A percentile compares a stretch with the other conserved stretches of the same genome.
Evolutionary conservation across 2,113 vertebrate species (phyloP).

Genomic region (Sinocyclocheilus grahami): DNA sequence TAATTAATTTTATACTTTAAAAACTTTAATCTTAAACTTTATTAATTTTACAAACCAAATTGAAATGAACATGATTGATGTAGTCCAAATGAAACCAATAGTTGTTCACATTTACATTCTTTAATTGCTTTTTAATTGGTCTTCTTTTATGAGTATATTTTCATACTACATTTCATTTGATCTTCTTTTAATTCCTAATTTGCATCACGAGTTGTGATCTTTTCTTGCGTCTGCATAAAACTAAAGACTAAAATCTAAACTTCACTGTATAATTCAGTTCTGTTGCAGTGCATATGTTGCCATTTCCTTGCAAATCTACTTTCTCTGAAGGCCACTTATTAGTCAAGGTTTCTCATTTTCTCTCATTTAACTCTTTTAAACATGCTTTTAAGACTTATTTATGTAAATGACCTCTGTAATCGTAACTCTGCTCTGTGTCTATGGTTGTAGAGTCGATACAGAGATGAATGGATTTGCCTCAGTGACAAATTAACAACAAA

Average conservation of each 20-base stretch:
- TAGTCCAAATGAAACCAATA: background rate
- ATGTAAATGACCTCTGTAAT: background rate
- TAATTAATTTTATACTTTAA: too few species aligned
- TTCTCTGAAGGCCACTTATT: background rate
- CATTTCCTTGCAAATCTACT: background rate
- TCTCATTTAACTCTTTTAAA: too few species aligned
- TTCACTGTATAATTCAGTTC: background rate
- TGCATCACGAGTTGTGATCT: background rate
- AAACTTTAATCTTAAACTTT: too few species aligned
- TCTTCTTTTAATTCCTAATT: background rate
- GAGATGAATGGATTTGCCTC: background rate
- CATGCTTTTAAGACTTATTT: background rate
- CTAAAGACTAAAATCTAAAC: background rate
- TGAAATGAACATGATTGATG: background rate
- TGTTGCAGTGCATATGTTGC: background rate
- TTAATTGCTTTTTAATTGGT: background rate
- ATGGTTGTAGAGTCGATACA: background rate
- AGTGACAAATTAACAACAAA: conserved; percentile 17
- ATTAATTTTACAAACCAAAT: too few species aligned
- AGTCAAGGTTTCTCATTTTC: background rate
- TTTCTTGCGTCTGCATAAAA: background rate
- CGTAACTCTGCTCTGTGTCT: background rate
- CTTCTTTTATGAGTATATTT: background rate
- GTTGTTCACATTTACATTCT: background rate
- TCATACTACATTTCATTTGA: background rate